Evolutionary conservation across 2,113 vertebrate species (phyloP).

Genomic region (Numenius arquata): DNA sequence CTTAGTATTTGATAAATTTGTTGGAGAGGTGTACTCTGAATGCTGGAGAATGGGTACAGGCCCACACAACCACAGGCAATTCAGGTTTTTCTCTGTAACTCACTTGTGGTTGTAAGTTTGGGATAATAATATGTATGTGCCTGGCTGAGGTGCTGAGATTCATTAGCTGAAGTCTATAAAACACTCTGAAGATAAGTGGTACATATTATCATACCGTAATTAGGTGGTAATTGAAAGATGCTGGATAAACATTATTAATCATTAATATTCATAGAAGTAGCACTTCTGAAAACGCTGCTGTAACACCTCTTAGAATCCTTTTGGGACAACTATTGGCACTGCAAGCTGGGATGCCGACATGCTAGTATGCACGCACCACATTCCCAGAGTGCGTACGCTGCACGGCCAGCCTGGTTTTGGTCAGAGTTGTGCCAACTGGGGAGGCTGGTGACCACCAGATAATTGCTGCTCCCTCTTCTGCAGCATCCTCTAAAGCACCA

Average conservation of each 20-base stretch:
- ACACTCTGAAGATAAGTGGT: conserved; percentile 55
- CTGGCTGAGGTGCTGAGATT: conserved; percentile 25
- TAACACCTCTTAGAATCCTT: neutral
- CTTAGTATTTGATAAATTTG: neutral
- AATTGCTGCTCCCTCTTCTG: neutral
- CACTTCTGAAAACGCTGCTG: conserved; percentile 3
- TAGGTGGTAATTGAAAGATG: conserved; percentile 66
- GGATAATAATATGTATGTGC: neutral
- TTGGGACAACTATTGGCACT: neutral
- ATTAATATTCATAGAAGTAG: conserved; percentile 58
- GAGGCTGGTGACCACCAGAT: neutral
- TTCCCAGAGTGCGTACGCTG: accelerated
- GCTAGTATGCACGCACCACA: neutral
- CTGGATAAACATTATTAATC: conserved; percentile 60
- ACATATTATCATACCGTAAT: conserved; percentile 61
- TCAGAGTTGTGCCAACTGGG: neutral
- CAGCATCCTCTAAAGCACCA: neutral
- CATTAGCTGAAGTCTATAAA: conserved; percentile 56
- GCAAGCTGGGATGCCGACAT: neutral
- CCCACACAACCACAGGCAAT: neutral
- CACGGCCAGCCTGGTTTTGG: neutral
- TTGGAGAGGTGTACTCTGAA: neutral
- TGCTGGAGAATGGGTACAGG: neutral
- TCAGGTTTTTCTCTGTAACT: neutral
- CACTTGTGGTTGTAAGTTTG: neutral